A percentile compares a stretch with the other conserved stretches of the same genome.
These are phyloP conservation scores for Apeltes quadracus DNA, from an alignment of 2,113 vertebrate species.

Conservation along the genomic window DNA sequence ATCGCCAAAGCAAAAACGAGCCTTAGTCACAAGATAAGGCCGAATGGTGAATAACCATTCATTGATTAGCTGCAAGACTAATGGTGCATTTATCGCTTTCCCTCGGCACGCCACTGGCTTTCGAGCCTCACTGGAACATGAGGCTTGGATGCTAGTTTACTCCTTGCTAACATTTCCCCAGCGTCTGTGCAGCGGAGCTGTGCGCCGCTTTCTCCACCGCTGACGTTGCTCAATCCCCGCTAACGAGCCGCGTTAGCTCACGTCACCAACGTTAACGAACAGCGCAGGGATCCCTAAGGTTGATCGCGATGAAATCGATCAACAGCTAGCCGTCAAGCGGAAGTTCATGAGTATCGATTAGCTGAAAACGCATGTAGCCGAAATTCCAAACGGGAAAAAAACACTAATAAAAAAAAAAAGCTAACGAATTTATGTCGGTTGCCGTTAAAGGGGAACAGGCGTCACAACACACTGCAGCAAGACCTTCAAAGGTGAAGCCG, in stretches of 20 bases:
- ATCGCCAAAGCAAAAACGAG: not conserved
- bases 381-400: not conserved
- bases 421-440: not conserved
- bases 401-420: constrained; percentile 7
- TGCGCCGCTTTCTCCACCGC: not conserved
- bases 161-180: too few species aligned
- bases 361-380: not conserved
- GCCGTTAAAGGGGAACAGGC: not conserved
- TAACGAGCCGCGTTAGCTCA: not conserved
- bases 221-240: too few species aligned
- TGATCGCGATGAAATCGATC: not conserved
- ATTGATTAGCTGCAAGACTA: not conserved
- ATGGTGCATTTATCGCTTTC: not conserved
- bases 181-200: too few species aligned
- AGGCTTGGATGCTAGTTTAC: not conserved
- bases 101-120: not conserved
- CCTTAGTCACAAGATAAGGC: not conserved
- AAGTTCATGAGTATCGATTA: not conserved
- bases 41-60: not conserved
- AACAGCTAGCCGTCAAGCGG: not conserved
- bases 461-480: not conserved
- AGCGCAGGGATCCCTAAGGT: too few species aligned
- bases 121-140: not conserved
- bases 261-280: too few species aligned
- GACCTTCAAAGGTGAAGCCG: not conserved